Evolutionary conservation across 92 coral and sea anemone genomes (phyloP).

Genomic region (Parazoanthus darwini): DNA sequence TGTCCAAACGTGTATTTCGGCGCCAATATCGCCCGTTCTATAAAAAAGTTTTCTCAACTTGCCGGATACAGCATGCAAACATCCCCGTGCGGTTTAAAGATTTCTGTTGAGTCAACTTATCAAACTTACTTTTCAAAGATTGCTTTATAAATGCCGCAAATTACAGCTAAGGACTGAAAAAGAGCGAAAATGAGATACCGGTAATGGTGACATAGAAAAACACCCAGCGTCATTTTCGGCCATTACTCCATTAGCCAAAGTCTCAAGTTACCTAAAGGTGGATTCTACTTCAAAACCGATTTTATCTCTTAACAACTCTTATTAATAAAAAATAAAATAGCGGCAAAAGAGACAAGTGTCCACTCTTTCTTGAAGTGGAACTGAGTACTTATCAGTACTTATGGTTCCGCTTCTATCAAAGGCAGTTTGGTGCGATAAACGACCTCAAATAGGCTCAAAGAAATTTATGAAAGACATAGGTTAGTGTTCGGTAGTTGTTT

Average conservation of each 20-base stretch:
- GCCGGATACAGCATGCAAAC: neutral
- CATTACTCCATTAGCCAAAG: neutral
- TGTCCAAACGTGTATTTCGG: conserved; percentile 19
- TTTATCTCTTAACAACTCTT: too few relatives aligned
- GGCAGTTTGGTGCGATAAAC: neutral
- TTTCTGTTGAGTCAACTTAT: neutral
- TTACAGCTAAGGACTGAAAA: neutral
- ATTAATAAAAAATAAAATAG: too few relatives aligned
- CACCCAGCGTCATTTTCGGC: neutral
- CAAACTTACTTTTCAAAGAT: neutral
- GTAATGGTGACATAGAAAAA: neutral
- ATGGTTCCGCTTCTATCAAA: neutral
- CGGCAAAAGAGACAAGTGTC: too few relatives aligned
- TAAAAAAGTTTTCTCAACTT: neutral
- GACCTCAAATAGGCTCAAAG: neutral
- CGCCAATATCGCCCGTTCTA: conserved; percentile 17
- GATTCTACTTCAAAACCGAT: neutral
- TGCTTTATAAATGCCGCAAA: neutral
- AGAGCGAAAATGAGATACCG: neutral
- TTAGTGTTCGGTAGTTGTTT: neutral
- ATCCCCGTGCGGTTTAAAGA: neutral
- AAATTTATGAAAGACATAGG: neutral
- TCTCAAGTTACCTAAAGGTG: neutral
- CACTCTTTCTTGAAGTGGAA: too few relatives aligned
- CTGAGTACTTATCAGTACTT: too few relatives aligned